These are phyloP conservation scores for Clarias magur DNA, from an alignment of 2,113 vertebrate genomes.

Conservation along the genomic window DNA sequence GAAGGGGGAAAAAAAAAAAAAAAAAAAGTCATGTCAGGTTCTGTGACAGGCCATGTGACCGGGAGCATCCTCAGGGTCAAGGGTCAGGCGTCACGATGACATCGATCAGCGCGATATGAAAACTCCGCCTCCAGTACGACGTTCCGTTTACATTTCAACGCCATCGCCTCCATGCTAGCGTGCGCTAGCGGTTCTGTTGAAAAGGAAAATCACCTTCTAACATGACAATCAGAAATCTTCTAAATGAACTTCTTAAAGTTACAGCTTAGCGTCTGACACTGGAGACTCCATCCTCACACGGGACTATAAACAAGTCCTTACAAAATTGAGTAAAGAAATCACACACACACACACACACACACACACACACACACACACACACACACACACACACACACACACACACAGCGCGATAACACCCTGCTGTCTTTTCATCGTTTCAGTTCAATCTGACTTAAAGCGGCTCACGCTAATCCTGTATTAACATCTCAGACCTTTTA, in stretches of 20 bases:
- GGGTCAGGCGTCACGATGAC: no score
- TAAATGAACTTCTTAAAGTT: not conserved
- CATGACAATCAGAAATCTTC: no score
- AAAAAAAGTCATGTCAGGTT: no score
- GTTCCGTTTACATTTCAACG: not conserved
- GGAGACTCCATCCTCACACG: not conserved
- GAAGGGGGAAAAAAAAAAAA: no score
- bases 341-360: no score
- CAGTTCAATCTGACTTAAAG: conserved; percentile 19
- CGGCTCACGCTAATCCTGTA: conserved; percentile 21
- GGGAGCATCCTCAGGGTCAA: no score
- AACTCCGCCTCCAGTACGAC: not conserved
- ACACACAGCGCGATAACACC: no score
- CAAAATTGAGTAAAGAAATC: not conserved
- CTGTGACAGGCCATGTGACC: no score
- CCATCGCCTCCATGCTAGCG: not conserved
- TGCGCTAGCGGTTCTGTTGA: not conserved
- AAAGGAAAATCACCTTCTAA: no score
- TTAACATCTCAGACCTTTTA: conserved; percentile 25
- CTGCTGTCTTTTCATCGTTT: not conserved
- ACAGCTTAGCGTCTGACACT: not conserved
- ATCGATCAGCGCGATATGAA: no score
- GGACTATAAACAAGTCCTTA: not conserved
- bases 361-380: not conserved
- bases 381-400: conserved; percentile 11